Evolutionary conservation across 2,797 vertebrate species (phyloP), one percentile per base, ranked within the genome.

Genomic region (Acanthurus tractus): DNA sequence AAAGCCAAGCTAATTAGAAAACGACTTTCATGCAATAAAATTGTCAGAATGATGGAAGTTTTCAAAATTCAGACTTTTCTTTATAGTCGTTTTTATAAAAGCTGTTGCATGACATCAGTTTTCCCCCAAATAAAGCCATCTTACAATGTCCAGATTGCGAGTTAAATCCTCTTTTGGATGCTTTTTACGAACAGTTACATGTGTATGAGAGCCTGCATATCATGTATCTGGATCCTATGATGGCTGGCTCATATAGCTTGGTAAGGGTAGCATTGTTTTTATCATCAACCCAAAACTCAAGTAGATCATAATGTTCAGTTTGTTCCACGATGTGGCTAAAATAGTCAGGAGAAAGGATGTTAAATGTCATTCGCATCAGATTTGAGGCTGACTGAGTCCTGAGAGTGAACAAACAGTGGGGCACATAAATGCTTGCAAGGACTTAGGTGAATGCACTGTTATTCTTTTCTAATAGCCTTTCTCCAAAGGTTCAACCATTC

Each of bases 11-110:
- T 23, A 53, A 2, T 78, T 44, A 1, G 34, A 63, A 63, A 65
- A 73, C 59, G 14, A 53, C 22, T 2, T 48, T 52, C n/a, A 34
- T 49, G 36, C 53, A 63, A 49, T 55, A 70, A 77, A 77, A 25
- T 15, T 76, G 68, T 64, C 70, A 48, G 12, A 66, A 53, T 34
- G 63, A 78, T 40, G 23, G 73, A 74, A 68, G 63, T 34, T 10
- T 74, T 71, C 29, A 62, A 68, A 65, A 57, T 38, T 55, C 36
- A 52, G 54, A 48, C n/a, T 54, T 74, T 17, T 73, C 38, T 76
- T 79, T 57, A 65, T 52, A 12, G 71, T 64, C 49, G 13, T 67
- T 63, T 17, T 56, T 25, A 48, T 58, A 40, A 59, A 36, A 65
- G 3, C 58, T 62, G 38, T 15, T 57, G 29, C 18, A 55, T 63